Base-by-base conservation (phyloP, 2,113 vertebrate species). In the Rhizomys pruinosus region DNA sequence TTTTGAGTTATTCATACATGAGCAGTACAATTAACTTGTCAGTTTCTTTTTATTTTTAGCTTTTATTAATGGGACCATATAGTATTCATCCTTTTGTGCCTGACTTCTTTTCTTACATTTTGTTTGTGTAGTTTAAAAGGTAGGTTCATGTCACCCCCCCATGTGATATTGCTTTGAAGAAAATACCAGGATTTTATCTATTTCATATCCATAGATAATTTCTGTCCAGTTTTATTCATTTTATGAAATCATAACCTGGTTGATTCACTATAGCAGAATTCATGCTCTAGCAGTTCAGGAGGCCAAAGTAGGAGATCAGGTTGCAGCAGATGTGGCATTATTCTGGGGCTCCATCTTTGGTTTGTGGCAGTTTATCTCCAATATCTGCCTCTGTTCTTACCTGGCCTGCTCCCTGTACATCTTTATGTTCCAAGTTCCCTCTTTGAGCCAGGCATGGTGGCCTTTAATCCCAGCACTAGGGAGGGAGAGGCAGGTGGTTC, bases 21-120 rank as follows among this genome's bases (percentile, higher is more conserved):
- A 61, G 68, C 29, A 84, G 23, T 34, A 17, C 37, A 57, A 79
- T 55, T 57, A 59, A 32, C 90, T 68, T 91, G 22, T 29, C 17
- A 71, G 34, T 82, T 90, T 74, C 7, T 84, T 23, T n/a, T 64
- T 64, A 69, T 74, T 82, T 79, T 79, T 20, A 91, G 69, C 1
- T 64, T 92, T 37, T 86, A 42, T 89, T 34, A 69, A 39, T 79
- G 22, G 76, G 13, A 19, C 76, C 37, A 37, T 64, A 39, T 19
- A 59, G 12, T 57, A 20, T 42, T 32, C 61, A 55, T 63, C 71
- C 52, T 89, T 89, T 55, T 74, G 6, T 89, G 42, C 47, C 4
- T 85, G 69, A 34, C 32, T 81, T 87, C 27, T 93, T 87, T 92
- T 81, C 42, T 85, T 23, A 77, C 20, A 23, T 90, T n/a, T n/a